Evolutionary conservation across 1,140 invertebrate species (phyloP), one percentile per base, ranked within the genome.

Genomic region (Leptinotarsa defecta): DNA sequence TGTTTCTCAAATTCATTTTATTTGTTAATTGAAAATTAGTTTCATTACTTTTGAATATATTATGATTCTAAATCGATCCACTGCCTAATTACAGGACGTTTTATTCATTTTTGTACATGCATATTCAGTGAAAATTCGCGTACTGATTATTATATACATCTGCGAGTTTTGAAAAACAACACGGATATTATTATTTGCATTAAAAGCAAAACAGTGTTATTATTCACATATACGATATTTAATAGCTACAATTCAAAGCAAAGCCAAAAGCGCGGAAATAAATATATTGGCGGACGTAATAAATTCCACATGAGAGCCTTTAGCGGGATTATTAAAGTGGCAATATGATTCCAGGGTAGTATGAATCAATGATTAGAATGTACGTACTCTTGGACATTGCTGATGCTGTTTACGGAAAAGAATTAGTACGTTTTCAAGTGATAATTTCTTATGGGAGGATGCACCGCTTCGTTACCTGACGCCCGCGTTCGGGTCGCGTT

Each of bases 171-270:
- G 15, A 57, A 19, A 57, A 19, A 17, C 52, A 57, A 5, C 52
- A 8, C n/a, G 52, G 17, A 57, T 57, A 57, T 17, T 57, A 57
- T n/a, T 57, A 57, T 57, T n/a, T 57, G 52, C 52, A 57, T 57
- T 57, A 57, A 57, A 57, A 57, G 52, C 52, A 57, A 19, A 57
- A 57, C 52, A 19, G 52, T 57, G 52, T 57, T 57, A 57, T 57
- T 57, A 57, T 57, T 57, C 52, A 57, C n/a, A 19, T 57, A 57
- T 57, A 19, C n/a, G 52, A 15, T 57, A 19, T 57, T 57, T 4
- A 57, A 17, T 19, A 57, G n/a, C 52, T 17, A 17, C 52, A 13
- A 57, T 57, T 57, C 52, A 57, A 5, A 17, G 52, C 15, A n/a
- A 19, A 57, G n/a, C n/a, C n/a, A 17, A 57, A 17, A 57, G 4